Conservation (phyloP, 2,888 invertebrate species). For the Baccha elongata region DNA sequence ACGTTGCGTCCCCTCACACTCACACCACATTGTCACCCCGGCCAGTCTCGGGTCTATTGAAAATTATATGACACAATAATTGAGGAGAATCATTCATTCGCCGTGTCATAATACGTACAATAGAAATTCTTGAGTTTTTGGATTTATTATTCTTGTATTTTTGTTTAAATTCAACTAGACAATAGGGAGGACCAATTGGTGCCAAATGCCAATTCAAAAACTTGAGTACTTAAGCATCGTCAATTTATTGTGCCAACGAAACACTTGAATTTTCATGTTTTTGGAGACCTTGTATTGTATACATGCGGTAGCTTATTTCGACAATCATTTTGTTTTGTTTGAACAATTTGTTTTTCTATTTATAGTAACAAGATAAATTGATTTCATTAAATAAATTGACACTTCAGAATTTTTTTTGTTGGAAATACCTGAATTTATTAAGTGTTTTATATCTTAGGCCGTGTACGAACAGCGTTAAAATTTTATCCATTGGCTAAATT, state of each 20-base stretch:
- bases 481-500: no score
- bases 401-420: not conserved
- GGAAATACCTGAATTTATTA: no score
- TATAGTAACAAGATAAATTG: constrained; percentile 11
- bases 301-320: not conserved
- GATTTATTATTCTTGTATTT: constrained; percentile 9
- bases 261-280: constrained; percentile 10
- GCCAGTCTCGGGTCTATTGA: not conserved
- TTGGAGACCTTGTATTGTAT: not conserved
- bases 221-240: not conserved
- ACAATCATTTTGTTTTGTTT: not conserved
- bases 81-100: constrained; percentile 7
- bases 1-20: no score
- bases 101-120: constrained; percentile 8
- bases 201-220: constrained; percentile 4
- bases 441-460: no score
- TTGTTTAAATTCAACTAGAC: not conserved
- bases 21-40: no score
- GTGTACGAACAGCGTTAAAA: no score
- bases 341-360: constrained; percentile 9
- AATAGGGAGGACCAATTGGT: constrained; percentile 9
- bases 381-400: not conserved
- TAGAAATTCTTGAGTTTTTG: no score
- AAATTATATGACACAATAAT: constrained; percentile 10
- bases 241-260: constrained; percentile 9